Base-by-base conservation (phyloP, 2,888 invertebrate genomes). In the Allacma fusca region DNA sequence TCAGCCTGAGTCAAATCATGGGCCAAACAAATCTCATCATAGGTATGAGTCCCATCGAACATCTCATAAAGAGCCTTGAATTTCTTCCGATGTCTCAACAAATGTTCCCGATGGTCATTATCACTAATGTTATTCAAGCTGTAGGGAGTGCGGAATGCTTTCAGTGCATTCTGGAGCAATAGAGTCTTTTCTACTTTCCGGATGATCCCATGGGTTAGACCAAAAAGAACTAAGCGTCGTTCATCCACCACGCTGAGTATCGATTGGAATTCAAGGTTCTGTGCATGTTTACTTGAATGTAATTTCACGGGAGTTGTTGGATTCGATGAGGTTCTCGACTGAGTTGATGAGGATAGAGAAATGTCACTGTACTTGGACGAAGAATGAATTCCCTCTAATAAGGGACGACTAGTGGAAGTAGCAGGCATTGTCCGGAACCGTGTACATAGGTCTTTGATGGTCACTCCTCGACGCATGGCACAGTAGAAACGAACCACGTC, bases 1-100 rank as follows among this genome's bases (percentile, higher is more conserved):
- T 93, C 91, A 62, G 91, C 91, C 7, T 92, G 89, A 76, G 92
- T 92, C 64, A 94, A 89, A 21, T 92, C 92, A 13, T 93, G 92
- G 78, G 92, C 90, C 86, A 95, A 94, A 87, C 97, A 96, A 84
- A 97, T 96, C 87, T 96, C 95, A 87, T 97, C 97, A 77, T 93
- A 90, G 86, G 92, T 94, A 80, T 92, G 91, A 0, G 90, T 88
- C 0, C 97, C 97, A 65, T 93, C 93, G 85, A 96, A 94, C 85
- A 93, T 86, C 21, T 85, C 84, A 68, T 86, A 85, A 28, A 88
- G 80, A 4, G 85, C 24, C 83, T 82, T 69, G 80, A 83, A 76
- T 77, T 80, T 80, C 77, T 81, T 78, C 40, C 82, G 72, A 76
- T 77, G 76, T 71, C 80, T 80, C n/a, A 79, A 26, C 79, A 81